phyloP scores from a whole-genome alignment of 2,113 vertebrate species.

The Halichoeres trimaculatus region DNA sequence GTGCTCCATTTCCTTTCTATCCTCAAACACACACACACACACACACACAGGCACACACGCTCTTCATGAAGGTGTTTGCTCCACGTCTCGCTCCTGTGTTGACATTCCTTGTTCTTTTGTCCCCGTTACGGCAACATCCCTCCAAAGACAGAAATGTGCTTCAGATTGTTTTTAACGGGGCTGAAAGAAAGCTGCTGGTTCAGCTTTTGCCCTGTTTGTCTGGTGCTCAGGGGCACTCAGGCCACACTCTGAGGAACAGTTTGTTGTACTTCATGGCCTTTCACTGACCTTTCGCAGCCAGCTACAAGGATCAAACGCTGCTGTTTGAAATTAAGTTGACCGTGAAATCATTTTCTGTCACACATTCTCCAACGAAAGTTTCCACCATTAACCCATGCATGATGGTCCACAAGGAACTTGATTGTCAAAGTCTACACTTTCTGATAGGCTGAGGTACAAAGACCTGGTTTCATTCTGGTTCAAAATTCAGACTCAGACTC shows the following conservation, averaged over 20 bases:
- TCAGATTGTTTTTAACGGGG: not conserved
- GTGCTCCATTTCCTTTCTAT: slow-evolving; percentile 44
- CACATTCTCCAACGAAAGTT: too few relatives aligned
- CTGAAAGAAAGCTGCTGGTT: slow-evolving; percentile 26
- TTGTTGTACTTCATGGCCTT: not conserved
- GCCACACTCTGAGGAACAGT: not conserved
- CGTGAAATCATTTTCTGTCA: too few relatives aligned
- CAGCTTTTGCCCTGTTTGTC: slow-evolving; percentile 1
- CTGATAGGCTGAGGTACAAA: too few relatives aligned
- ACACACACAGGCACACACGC: too few relatives aligned
- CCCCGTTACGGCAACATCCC: slow-evolving; percentile 48
- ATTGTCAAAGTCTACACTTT: too few relatives aligned
- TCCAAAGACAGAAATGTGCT: slow-evolving; percentile 4
- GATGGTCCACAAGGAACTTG: too few relatives aligned
- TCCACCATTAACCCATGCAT: too few relatives aligned
- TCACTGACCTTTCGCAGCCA: not conserved
- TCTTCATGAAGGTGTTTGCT: slow-evolving; percentile 30
- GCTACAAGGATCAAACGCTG: not conserved
- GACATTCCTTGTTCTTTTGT: slow-evolving; percentile 55
- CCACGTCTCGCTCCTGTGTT: slow-evolving; percentile 43
- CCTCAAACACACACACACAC: slow-evolving; percentile 26
- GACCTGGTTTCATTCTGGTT: too few relatives aligned
- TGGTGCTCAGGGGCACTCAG: not conserved
- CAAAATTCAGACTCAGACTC: too few relatives aligned
- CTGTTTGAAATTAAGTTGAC: not conserved